A percentile compares a stretch with the other conserved stretches of the same genome.
Conservation (phyloP, 2,888 invertebrate species). For the Drosophila nr. perissopoda region DNA sequence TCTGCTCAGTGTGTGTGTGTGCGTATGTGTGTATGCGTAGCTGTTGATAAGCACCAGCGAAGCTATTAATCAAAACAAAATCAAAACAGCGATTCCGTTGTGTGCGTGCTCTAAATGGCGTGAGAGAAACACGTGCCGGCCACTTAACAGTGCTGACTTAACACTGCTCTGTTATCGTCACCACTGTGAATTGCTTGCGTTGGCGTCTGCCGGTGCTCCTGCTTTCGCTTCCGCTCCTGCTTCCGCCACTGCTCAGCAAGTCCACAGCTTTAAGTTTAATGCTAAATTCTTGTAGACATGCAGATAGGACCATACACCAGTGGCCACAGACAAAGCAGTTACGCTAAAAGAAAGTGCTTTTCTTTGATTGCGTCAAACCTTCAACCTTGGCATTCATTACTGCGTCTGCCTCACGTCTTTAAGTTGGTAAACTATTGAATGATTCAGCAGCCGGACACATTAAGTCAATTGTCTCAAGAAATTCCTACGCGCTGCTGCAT, state of each 20-base stretch:
- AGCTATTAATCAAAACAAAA: conserved; percentile 82
- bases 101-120: conserved; percentile 57
- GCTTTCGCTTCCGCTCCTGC: background rate
- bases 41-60: conserved; percentile 70
- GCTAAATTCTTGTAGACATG: conserved; percentile 15
- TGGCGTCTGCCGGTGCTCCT: background rate
- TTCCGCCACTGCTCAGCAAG: background rate
- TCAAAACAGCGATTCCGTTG: conserved; percentile 58
- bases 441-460: conserved; percentile 29
- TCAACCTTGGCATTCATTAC: conserved; percentile 35
- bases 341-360: background rate
- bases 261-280: conserved; percentile 18
- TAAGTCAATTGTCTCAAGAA: conserved; percentile 52
- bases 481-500: conserved; percentile 12
- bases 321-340: background rate
- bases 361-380: conserved; percentile 4
- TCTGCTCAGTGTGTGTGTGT: conserved; percentile 35
- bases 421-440: background rate
- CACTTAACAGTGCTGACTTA: conserved; percentile 52
- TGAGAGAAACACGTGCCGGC: conserved; percentile 82
- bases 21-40: conserved; percentile 23
- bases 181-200: background rate
- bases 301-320: background rate
- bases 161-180: conserved; percentile 52
- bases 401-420: background rate